Base-by-base conservation (phyloP, 1,140 invertebrate species). In the Drosophila elegans region DNA sequence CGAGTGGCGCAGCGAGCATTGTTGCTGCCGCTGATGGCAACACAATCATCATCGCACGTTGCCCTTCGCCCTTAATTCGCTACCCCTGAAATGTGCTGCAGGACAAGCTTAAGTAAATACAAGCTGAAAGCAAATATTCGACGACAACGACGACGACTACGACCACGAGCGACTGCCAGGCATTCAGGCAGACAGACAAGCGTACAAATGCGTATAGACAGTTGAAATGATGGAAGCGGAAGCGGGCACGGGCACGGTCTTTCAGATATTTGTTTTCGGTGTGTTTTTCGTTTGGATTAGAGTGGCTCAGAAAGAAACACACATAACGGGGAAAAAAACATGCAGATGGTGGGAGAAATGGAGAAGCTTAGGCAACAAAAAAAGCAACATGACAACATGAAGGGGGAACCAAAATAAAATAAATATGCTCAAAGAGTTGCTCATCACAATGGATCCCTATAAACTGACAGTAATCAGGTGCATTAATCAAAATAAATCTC, bases 131-230 rank as follows among this genome's bases (percentile, higher is more conserved):
- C 79, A 86, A 89, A 88, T 81, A 86, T 61, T 74, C 63, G 44
- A 80, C 67, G 56, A 74, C 48, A 44, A 74, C 61, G 44, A 54
- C 51, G 67, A 69, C 78, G 16, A 21, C 0, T 1, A 21, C 16
- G 16, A 21, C 16, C 16, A 21, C 16, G 16, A 21, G 16, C 34
- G 71, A 74, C 38, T 32, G 44, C 27, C 61, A 27, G 59, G 27
- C 60, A 36, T 62, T 16, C 68, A 13, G 62, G 29, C 61, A 52
- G 71, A 77, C 62, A 69, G 78, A 80, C 84, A 89, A 54, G 77
- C 84, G 84, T 89, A 78, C 80, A 84, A 89, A 88, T 83, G 78
- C 73, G 84, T 90, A 89, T 88, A 81, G 84, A 89, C 84, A 89
- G 83, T 88, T 86, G 74, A 75, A 86, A 86, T 86, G 82, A 86